Evolutionary conservation across 1,140 invertebrate genomes (phyloP), one percentile per base, ranked within the genome.

Genomic region (Mactra quadrangularis): DNA sequence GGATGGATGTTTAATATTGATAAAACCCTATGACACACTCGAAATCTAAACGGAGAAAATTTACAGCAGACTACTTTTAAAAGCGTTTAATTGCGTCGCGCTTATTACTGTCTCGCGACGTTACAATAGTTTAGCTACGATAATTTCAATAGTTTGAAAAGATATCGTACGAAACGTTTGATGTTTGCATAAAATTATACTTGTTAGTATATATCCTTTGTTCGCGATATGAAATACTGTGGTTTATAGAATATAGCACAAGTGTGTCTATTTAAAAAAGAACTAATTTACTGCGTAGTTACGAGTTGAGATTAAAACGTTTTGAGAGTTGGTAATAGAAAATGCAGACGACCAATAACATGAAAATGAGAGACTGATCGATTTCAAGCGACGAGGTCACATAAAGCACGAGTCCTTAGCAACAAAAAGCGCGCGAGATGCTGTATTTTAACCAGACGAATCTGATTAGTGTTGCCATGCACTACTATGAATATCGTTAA

Each of bases 391-490:
- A n/a, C n/a, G 57, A 64, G 38, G 17, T 45, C 60, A 22, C 15
- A 35, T 13, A 19, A 9, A 38, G 35, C 45, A 68, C 1, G 41
- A 41, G 38, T 17, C 64, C 64, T 19, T 68, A 50, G 64, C 41
- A 68, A 68, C 64, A 68, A 50, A 52, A 68, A 68, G 41, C 38
- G 64, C 64, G 64, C 41, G 64, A 29, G 64, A 68, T 47, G 41
- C 64, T 68, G 64, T 27, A 22, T 29, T 13, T 19, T 11, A 7
- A 15, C 38, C 6, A 15, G 38, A 41, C 27, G 41, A 68, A 47
- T 68, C 64, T 50, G 64, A 68, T 68, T 68, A 13, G 64, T n/a
- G 64, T 68, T 68, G 64, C 64, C 35, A 68, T 68, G 64, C 64
- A 3, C 64, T 38, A n/a, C 41, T 27, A 1, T 68, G 38, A 68